A percentile compares a stretch with the other conserved stretches of the same genome.
Conservation (phyloP, 2,797 vertebrate genomes). For the Hydrolagus colliei region DNA sequence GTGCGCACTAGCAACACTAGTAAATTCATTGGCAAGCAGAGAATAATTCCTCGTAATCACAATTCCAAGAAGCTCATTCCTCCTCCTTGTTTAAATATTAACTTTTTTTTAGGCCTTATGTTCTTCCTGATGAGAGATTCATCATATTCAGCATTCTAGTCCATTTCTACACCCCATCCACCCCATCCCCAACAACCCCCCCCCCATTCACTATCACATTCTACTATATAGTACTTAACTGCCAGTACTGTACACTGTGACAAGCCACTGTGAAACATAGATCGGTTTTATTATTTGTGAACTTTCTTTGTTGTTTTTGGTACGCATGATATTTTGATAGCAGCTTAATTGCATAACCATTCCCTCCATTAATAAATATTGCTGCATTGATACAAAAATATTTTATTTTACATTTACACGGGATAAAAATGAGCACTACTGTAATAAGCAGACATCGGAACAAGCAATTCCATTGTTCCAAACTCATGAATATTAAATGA, state of each 20-base stretch:
- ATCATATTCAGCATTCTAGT: too few species aligned
- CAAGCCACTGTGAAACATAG: neutral
- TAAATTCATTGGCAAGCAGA: too few species aligned
- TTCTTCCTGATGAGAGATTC: too few species aligned
- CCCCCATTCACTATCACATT: too few species aligned
- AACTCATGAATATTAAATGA: constrained; percentile 11
- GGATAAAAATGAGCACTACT: neutral
- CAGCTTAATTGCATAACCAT: neutral
- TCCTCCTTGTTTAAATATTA: too few species aligned
- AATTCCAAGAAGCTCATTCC: too few species aligned
- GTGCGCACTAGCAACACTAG: too few species aligned
- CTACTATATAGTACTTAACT: too few species aligned
- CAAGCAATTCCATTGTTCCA: constrained; percentile 14
- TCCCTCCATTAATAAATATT: neutral
- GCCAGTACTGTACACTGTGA: neutral
- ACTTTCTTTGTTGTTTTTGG: neutral
- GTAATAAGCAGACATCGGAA: constrained; percentile 9
- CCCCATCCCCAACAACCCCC: too few species aligned
- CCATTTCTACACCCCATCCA: too few species aligned
- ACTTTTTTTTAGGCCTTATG: too few species aligned
- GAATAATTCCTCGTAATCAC: too few species aligned
- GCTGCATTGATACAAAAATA: neutral
- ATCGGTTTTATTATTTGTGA: neutral
- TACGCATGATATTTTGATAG: neutral
- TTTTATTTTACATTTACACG: neutral